Evolutionary conservation across 2,888 invertebrate genomes (phyloP), one percentile per base, ranked within the genome.

Genomic region (Phyllotreta cruciferae): DNA sequence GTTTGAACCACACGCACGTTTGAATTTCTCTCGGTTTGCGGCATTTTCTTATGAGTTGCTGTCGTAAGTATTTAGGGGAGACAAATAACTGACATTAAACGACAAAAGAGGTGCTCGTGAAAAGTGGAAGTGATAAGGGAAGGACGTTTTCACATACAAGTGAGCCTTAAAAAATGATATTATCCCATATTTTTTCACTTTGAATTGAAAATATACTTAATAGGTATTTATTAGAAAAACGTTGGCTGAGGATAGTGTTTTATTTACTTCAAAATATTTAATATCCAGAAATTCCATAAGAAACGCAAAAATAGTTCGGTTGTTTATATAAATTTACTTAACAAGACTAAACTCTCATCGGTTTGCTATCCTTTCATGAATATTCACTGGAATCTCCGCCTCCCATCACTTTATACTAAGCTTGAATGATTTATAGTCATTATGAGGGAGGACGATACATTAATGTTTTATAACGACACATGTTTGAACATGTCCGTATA

Each of bases 381-480:
- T 78, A 79, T 79, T 78, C 78, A 77, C 76, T 71, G 72, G 74
- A 37, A 56, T 55, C 53, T 41, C 45, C 45, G 37, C 47, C 47
- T 45, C 55, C 24, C 47, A 55, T 66, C 63, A 57, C 61, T 66
- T 55, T 50, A 41, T 64, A 55, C 34, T 54, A 63, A 56, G 76
- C 75, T 75, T 78, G 77, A 80, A 80, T 80, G 78, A 80, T 80
- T 80, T 79, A 80, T 80, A 77, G 76, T 78, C 79, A 78, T 79
- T 80, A 80, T 77, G 77, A 11, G 52, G 34, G 76, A 73, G 77
- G 77, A 76, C 77, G 73, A 71, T 74, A 70, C 71, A 76, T 79
- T 79, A 79, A 80, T 79, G 78, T 79, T 79, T 79, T 78, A 79
- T 78, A 77, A 77, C 74, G 77, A 75, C 79, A 77, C 73, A 75